Evolutionary conservation across 2,888 invertebrate species (phyloP).

Genomic region (Caenorhabditis sp.): DNA sequence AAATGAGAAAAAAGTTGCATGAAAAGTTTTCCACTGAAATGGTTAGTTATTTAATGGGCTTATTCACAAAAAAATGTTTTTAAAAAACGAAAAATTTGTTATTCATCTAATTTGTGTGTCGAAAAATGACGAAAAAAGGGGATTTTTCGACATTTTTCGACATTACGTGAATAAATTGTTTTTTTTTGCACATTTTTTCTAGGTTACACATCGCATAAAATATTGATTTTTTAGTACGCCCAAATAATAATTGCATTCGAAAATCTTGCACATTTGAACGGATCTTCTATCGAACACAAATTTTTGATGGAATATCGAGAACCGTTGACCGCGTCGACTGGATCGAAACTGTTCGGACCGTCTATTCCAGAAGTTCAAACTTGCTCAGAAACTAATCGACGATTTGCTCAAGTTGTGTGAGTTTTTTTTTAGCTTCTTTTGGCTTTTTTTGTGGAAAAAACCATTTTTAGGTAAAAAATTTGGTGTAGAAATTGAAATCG

Average conservation of each 20-base stretch:
- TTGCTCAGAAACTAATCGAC: constrained; percentile 47
- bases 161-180: too few species aligned
- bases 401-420: constrained; percentile 53
- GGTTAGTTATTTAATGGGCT: too few species aligned
- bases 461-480: too few species aligned
- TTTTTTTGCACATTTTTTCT: background rate
- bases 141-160: too few species aligned
- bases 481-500: too few species aligned
- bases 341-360: constrained; percentile 58
- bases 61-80: too few species aligned
- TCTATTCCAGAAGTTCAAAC: constrained; percentile 56
- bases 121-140: too few species aligned
- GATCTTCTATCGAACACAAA: constrained; percentile 52
- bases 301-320: constrained; percentile 55
- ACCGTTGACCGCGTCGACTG: constrained; percentile 49
- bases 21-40: constrained; percentile 63
- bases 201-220: background rate
- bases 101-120: too few species aligned
- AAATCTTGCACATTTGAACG: constrained; percentile 57
- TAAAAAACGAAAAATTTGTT: too few species aligned
- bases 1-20: constrained; percentile 55
- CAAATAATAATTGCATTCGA: constrained; percentile 66
- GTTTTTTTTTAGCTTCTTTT: constrained; percentile 4
- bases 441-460: too few species aligned
- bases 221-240: constrained; percentile 54